A percentile compares a stretch with the other conserved stretches of the same genome.
phyloP scores from a whole-genome alignment of 1,140 invertebrate species.

The Nautilus pompilius region DNA sequence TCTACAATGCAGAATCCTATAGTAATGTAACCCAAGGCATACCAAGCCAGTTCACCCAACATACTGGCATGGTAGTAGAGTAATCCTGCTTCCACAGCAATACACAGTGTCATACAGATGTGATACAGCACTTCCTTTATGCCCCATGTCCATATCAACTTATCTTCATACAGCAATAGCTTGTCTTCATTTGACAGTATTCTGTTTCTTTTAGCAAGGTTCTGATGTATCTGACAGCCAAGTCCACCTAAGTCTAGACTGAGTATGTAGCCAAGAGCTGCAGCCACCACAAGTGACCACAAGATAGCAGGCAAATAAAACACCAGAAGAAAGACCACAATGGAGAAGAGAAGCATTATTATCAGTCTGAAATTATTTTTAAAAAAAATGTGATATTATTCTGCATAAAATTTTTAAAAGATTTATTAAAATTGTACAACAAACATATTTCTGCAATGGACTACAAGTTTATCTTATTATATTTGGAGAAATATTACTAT shows the following conservation, averaged over 20 bases:
- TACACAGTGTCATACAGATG: conserved; percentile 30
- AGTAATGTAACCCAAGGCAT: conserved; percentile 37
- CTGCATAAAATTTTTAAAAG: too few species aligned
- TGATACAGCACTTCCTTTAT: conserved; percentile 42
- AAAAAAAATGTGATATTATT: too few species aligned
- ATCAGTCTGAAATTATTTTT: conserved; percentile 42
- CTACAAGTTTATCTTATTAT: too few species aligned
- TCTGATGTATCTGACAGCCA: conserved; percentile 23
- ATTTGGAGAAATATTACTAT: too few species aligned
- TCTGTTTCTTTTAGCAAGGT: conserved; percentile 24
- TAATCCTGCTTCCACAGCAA: conserved; percentile 27
- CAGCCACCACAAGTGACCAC: conserved; percentile 34
- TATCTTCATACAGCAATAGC: conserved; percentile 8
- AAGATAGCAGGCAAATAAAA: conserved; percentile 40
- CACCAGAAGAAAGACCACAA: conserved; percentile 30
- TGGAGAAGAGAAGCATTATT: conserved; percentile 30
- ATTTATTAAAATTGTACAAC: too few species aligned
- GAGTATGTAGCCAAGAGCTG: conserved; percentile 44
- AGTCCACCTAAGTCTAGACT: conserved; percentile 47
- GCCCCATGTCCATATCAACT: conserved; percentile 42
- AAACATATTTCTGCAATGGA: too few species aligned
- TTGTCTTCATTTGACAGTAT: conserved; percentile 22
- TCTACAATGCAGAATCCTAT: conserved; percentile 45
- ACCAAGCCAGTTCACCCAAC: conserved; percentile 19
- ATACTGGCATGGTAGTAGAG: conserved; percentile 14